Evolutionary conservation across 2,113 vertebrate species (phyloP).

Genomic region (Pogonocichla stellata): DNA sequence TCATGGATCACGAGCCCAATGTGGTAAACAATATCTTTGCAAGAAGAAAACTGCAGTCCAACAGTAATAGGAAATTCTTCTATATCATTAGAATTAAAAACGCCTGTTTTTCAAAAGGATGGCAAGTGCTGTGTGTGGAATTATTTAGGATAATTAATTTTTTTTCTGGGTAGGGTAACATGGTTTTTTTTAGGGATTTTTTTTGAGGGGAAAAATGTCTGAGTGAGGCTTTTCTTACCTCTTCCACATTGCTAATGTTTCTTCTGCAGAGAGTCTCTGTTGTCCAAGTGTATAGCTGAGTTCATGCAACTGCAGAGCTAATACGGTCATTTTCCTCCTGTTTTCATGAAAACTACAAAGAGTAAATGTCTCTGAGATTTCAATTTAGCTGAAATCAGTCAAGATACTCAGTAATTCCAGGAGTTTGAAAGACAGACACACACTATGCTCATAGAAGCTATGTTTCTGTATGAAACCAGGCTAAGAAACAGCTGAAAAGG

Average conservation of each 20-base stretch:
- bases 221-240: not conserved
- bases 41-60: not conserved
- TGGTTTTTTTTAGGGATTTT: not conserved
- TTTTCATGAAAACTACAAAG: not conserved
- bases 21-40: not conserved
- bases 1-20: not conserved
- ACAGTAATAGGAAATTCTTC: not conserved
- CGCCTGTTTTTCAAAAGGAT: not conserved
- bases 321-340: not conserved
- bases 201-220: rapidly evolving
- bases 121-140: rapidly evolving
- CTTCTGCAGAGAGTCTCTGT: not conserved
- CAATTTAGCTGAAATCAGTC: not conserved
- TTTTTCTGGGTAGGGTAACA: not conserved
- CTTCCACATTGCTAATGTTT: not conserved
- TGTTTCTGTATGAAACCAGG: not conserved
- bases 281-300: not conserved
- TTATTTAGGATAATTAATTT: not conserved
- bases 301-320: not conserved
- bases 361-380: not conserved
- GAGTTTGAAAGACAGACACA: not conserved
- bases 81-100: not conserved
- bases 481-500: not conserved
- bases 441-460: not conserved
- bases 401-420: not conserved